phyloP scores from a whole-genome alignment of 2,797 vertebrate genomes.

The Amblyopsis hoosieri region DNA sequence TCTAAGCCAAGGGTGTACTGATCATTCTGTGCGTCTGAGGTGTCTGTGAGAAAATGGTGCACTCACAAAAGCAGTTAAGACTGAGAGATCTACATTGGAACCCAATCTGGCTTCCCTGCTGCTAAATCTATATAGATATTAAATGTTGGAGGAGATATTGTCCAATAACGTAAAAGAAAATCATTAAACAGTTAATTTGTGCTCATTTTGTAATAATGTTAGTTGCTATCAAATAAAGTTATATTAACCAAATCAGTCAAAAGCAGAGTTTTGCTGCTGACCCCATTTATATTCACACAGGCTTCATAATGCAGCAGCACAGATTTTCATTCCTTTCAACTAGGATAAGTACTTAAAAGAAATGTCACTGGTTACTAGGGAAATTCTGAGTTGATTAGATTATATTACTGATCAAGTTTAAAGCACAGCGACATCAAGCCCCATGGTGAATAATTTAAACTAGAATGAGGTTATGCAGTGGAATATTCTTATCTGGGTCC shows the following conservation, averaged over 20 bases:
- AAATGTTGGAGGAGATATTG: too few species aligned
- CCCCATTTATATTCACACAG: too few species aligned
- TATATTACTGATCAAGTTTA: slow-evolving; percentile 10
- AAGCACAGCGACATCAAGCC: slow-evolving; percentile 17
- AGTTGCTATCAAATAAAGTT: too few species aligned
- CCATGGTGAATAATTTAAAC: slow-evolving; percentile 37
- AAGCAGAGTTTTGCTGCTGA: too few species aligned
- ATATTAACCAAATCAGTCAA: too few species aligned
- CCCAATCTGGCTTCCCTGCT: too few species aligned
- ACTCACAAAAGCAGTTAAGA: slow-evolving; percentile 5
- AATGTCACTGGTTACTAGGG: too few species aligned
- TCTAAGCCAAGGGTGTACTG: slow-evolving; percentile 21
- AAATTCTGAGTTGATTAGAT: slow-evolving; percentile 3
- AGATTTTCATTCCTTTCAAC: slow-evolving; percentile 1
- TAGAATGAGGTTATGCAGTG: slow-evolving; percentile 28
- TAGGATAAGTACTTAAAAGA: too few species aligned
- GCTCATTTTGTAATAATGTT: too few species aligned
- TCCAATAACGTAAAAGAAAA: too few species aligned
- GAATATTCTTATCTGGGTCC: slow-evolving; percentile 33
- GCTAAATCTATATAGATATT: too few species aligned
- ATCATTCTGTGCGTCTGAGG: slow-evolving; percentile 21
- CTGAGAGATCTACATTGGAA: neutral
- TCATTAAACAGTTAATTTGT: too few species aligned
- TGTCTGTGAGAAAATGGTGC: slow-evolving; percentile 4
- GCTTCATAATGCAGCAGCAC: slow-evolving; percentile 22